A percentile compares a stretch with the other conserved stretches of the same genome.
Evolutionary conservation across 1,140 invertebrate species (phyloP).

Genomic region (Conopomorpha cramerella): DNA sequence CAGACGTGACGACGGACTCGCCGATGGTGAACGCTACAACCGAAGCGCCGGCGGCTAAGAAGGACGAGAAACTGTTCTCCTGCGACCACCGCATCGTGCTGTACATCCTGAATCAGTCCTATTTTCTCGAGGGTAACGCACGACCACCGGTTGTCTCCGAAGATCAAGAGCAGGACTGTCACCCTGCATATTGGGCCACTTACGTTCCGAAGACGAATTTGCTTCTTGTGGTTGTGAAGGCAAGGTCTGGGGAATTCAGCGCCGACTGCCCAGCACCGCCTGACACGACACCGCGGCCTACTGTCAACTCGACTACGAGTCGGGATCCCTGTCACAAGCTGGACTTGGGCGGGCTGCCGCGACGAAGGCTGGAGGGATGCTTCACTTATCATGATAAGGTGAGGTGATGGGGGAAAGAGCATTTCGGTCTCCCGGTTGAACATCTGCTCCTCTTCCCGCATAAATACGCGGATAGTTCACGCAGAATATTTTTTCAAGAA

Average conservation of each 20-base stretch:
- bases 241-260: conserved; percentile 16
- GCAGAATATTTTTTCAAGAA: no score
- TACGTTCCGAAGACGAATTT: conserved; percentile 75
- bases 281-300: conserved; percentile 37
- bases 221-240: conserved; percentile 75
- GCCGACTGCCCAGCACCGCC: conserved; percentile 38
- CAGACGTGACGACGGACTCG: conserved; percentile 20
- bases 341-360: conserved; percentile 67
- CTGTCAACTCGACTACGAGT: conserved; percentile 41
- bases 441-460: no score
- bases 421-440: no score
- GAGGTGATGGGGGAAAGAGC: no score
- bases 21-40: conserved; percentile 22
- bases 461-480: no score
- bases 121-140: conserved; percentile 55
- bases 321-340: conserved; percentile 74
- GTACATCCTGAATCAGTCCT: conserved; percentile 69
- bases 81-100: conserved; percentile 71
- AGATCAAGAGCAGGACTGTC: conserved; percentile 27
- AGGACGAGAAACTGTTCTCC: conserved; percentile 29
- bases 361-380: conserved; percentile 71
- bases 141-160: conserved; percentile 24
- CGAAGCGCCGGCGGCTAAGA: conserved; percentile 22
- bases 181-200: conserved; percentile 66
- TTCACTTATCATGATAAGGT: conserved; percentile 75